Percentiles rank a stretch among this genome's conserved stretches.
Conservation (phyloP, 1,140 invertebrate genomes). For the Megalopta genalis region DNA sequence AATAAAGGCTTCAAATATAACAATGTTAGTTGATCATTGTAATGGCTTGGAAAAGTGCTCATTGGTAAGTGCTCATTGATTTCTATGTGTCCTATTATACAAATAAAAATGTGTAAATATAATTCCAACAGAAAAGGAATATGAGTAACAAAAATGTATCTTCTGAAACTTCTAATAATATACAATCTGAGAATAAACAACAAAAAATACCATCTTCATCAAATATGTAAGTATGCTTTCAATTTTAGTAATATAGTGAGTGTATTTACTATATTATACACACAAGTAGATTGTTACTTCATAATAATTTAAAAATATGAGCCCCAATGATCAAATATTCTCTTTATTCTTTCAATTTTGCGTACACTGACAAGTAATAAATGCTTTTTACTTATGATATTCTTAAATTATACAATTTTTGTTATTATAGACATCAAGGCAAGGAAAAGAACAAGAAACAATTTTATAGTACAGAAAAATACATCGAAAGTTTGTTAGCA, state of each 20-base stretch:
- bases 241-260: too few relatives aligned
- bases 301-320: background rate
- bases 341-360: background rate
- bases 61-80: slow-evolving; percentile 25
- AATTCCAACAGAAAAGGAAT: background rate
- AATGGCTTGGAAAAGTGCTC: slow-evolving; percentile 21
- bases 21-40: slow-evolving; percentile 81
- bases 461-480: slow-evolving; percentile 52
- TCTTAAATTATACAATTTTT: background rate
- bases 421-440: background rate
- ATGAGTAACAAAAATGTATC: background rate
- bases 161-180: too few relatives aligned
- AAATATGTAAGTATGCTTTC: background rate
- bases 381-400: background rate
- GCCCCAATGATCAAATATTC: background rate
- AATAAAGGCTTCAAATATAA: slow-evolving; percentile 83
- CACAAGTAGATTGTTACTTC: background rate
- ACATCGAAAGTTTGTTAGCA: slow-evolving; percentile 75
- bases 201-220: too few relatives aligned
- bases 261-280: too few relatives aligned
- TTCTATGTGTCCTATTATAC: background rate
- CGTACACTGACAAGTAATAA: background rate
- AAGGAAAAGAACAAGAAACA: slow-evolving; percentile 5
- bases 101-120: background rate
- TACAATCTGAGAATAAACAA: too few relatives aligned